phyloP scores from a whole-genome alignment of 2,797 vertebrate species.

The Mus spretus region DNA sequence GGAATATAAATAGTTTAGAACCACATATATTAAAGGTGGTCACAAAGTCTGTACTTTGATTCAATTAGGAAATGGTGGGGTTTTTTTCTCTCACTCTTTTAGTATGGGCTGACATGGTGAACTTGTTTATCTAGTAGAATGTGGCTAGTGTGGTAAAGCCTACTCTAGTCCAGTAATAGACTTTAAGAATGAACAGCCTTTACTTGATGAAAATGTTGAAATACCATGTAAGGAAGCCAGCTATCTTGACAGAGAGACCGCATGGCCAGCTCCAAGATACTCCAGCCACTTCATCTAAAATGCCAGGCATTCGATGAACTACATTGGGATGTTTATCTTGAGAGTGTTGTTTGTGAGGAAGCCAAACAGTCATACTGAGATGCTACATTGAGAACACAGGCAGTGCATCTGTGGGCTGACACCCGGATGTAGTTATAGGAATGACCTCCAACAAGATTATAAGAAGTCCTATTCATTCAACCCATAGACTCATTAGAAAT shows the following conservation, averaged over 20 bases:
- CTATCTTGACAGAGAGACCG: not conserved
- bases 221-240: not conserved
- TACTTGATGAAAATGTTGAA: not conserved
- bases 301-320: not conserved
- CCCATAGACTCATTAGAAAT: not conserved
- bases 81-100: not conserved
- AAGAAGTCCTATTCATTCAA: not conserved
- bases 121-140: not conserved
- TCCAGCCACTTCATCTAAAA: not conserved
- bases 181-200: not conserved
- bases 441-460: not conserved
- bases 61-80: not conserved
- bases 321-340: not conserved
- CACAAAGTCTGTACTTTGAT: not conserved
- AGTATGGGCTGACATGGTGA: not conserved
- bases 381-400: not conserved
- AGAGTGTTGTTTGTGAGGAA: not conserved
- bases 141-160: not conserved
- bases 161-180: not conserved
- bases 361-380: not conserved
- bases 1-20: constrained; percentile 9
- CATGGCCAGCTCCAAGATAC: not conserved
- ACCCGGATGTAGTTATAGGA: not conserved
- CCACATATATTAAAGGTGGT: not conserved
- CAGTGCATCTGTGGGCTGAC: not conserved